Evolutionary conservation across 2,797 vertebrate species (phyloP).

Genomic region (Sebastes trivittatus): DNA sequence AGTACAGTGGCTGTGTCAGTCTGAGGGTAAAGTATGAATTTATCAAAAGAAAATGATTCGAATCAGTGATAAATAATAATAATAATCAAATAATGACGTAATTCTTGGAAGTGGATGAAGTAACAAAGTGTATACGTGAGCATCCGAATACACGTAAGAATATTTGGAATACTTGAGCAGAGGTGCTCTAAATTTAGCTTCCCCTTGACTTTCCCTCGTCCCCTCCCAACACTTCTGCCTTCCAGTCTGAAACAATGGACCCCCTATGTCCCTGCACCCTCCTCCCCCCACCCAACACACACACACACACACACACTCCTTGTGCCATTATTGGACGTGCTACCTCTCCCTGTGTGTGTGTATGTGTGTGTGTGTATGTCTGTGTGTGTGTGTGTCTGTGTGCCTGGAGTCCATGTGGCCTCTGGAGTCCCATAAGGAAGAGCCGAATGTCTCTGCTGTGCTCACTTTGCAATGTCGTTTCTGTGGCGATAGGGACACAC

Average conservation of each 20-base stretch:
- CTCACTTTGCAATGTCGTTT: constrained; percentile 50
- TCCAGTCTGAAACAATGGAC: constrained; percentile 84
- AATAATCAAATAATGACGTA: constrained; percentile 33
- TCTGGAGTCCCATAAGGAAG: constrained; percentile 79
- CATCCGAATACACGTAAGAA: constrained; percentile 70
- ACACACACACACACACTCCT: constrained; percentile 41
- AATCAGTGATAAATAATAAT: not conserved
- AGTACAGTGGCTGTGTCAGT: not conserved
- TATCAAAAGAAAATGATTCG: not conserved
- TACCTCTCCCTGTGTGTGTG: constrained; percentile 57
- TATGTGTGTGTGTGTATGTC: not conserved
- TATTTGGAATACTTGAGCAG: constrained; percentile 80
- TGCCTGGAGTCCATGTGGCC: constrained; percentile 56
- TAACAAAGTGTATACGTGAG: constrained; percentile 74
- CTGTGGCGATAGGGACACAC: constrained; percentile 64
- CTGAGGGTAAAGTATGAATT: not conserved
- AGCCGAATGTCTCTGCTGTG: constrained; percentile 56
- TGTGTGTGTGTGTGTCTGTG: constrained; percentile 6
- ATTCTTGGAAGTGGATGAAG: constrained; percentile 58
- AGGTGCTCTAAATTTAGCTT: constrained; percentile 82
- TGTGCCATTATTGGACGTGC: constrained; percentile 67
- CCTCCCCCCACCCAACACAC: constrained; percentile 46
- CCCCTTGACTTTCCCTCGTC: constrained; percentile 77
- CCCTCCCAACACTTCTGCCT: constrained; percentile 79
- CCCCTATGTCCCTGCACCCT: constrained; percentile 67